Evolutionary conservation across 2,113 vertebrate species (phyloP), one percentile per base, ranked within the genome.

Genomic region (Odontesthes bonariensis): DNA sequence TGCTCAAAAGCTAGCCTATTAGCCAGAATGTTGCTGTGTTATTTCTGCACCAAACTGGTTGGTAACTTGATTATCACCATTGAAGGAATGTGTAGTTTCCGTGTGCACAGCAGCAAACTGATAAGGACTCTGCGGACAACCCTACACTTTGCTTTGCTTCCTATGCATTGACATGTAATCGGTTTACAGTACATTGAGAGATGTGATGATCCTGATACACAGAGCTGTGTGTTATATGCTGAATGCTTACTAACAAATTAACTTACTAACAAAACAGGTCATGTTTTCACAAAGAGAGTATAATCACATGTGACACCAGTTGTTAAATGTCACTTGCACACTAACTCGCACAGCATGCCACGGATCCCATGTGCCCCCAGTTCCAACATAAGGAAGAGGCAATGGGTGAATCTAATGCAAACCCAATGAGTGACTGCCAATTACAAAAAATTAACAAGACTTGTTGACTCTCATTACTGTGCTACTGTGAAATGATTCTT

Each of bases 401-500:
- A 53, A 64, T 6, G 31, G 16, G 20, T 49, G 52, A 33, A 19
- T 23, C 65, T 32, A 20, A 59, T 0, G 10, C 6, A 13, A 53
- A n/a, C 54, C 53, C 66, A n/a, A 32, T 16, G 55, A 22, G 66
- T 55, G 49, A 22, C 13, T 20, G 61, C 47, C 38, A 49, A 0
- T 60, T 13, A 60, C 51, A 65, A 49, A 19, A 59, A 40, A 27
- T 47, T 73, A 54, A 77, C 22, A 46, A 75, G 47, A 14, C 52
- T n/a, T 40, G 57, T 20, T 52, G 78, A 2, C 49, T 20, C 12
- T 81, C 53, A 8, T 54, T 53, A 53, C 44, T 14, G 44, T 8
- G 0, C 4, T 46, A 1, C 46, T 27, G 80, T 77, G 75, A 69
- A 60, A 74, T 11, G 54, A 74, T 27, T 14, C 58, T 65, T 77